Conservation (phyloP, 2,797 vertebrate species). For the Anguilla obscura region DNA sequence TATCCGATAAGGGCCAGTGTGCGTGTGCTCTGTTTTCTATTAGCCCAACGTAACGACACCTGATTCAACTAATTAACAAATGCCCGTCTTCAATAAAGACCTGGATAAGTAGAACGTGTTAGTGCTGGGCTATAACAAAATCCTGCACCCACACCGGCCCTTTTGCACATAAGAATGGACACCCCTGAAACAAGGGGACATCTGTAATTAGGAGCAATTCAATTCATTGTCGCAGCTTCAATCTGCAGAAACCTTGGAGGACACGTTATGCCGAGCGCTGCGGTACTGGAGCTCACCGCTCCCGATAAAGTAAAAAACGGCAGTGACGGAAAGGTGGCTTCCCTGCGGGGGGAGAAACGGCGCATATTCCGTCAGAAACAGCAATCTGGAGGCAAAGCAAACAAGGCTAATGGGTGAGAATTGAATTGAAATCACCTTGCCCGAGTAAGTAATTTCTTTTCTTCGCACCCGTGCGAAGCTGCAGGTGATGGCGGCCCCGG, state of each 20-base stretch:
- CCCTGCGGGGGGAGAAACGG: constrained; percentile 68
- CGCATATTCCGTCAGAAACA: constrained; percentile 72
- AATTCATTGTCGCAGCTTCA: background rate
- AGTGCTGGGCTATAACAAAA: no score
- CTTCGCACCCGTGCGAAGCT: constrained; percentile 81
- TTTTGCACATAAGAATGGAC: no score
- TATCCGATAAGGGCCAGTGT: no score
- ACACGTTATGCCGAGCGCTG: background rate
- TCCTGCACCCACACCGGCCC: no score
- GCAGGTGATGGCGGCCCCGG: constrained; percentile 73
- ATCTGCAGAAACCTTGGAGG: background rate
- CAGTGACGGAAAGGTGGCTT: constrained; percentile 38
- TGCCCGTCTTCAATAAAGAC: no score
- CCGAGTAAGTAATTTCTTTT: constrained; percentile 83
- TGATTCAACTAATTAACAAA: no score
- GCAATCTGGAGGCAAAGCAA: constrained; percentile 77
- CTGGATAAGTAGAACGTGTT: no score
- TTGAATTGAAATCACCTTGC: constrained; percentile 98
- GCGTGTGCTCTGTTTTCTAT: no score
- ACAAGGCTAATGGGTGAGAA: constrained; percentile 93
- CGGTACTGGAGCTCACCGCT: background rate
- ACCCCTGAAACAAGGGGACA: background rate
- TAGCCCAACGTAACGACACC: no score
- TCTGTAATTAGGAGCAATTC: background rate
- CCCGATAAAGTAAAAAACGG: background rate